Percentiles rank a stretch among this genome's conserved stretches.
These are phyloP conservation scores for Nomada goodeniana DNA, from an alignment of 2,888 invertebrate species.

Conservation along the genomic window DNA sequence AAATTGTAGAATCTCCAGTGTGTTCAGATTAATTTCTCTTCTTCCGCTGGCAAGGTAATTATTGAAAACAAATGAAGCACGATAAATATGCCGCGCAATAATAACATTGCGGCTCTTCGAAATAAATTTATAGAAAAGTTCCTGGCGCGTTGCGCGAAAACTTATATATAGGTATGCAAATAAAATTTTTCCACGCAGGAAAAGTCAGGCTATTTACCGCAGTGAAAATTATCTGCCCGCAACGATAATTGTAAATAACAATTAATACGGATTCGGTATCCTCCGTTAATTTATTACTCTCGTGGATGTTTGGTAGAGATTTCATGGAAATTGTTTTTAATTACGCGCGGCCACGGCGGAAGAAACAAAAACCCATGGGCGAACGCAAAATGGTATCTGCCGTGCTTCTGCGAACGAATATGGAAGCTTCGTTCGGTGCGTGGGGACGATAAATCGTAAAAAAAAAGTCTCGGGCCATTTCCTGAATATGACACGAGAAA, in stretches of 20 bases:
- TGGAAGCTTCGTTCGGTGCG: conserved; percentile 51
- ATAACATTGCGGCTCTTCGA: too few species aligned
- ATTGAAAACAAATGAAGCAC: too few species aligned
- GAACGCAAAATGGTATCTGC: conserved; percentile 12
- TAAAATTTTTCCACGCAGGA: neutral
- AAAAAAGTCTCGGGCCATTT: conserved; percentile 46
- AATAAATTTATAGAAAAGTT: too few species aligned
- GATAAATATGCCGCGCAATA: too few species aligned
- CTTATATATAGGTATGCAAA: too few species aligned
- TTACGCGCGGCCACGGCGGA: neutral
- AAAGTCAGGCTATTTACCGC: neutral
- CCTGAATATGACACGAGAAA: conserved; percentile 49
- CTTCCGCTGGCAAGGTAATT: too few species aligned
- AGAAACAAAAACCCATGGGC: neutral
- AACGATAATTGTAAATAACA: too few species aligned
- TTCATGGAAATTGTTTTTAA: neutral
- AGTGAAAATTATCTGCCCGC: too few species aligned
- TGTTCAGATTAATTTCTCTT: too few species aligned
- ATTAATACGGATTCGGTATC: too few species aligned
- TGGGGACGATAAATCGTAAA: conserved; percentile 30
- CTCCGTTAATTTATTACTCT: neutral
- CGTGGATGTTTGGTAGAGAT: neutral
- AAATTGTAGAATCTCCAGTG: too few species aligned
- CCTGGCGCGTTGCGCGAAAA: too few species aligned
- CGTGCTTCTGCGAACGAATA: conserved; percentile 33